A percentile compares a stretch with the other conserved stretches of the same genome.
Evolutionary conservation across 2,113 vertebrate species (phyloP).

Genomic region (Siniperca knerii): DNA sequence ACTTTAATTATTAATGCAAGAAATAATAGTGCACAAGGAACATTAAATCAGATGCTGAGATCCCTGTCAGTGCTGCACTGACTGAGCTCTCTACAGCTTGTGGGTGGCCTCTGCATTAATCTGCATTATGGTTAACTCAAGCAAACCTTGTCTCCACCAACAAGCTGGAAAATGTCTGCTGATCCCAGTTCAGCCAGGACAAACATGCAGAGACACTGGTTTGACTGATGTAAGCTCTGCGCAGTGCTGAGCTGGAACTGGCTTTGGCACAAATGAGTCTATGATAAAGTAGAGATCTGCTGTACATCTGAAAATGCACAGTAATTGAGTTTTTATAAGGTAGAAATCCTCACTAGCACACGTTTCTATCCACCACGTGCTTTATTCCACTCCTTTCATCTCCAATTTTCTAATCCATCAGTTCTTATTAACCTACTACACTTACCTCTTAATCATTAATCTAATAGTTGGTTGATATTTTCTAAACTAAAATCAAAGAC

Average conservation of each 20-base stretch:
- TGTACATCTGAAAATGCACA: slow-evolving; percentile 9
- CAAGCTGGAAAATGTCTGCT: slow-evolving; percentile 44
- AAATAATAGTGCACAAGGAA: not conserved
- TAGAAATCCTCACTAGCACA: not conserved
- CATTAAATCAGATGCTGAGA: not conserved
- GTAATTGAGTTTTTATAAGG: slow-evolving; percentile 19
- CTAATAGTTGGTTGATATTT: not conserved
- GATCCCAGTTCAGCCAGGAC: slow-evolving; percentile 51
- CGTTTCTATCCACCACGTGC: not conserved
- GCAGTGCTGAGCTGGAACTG: slow-evolving; percentile 29
- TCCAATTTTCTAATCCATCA: not conserved
- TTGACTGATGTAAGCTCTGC: slow-evolving; percentile 43
- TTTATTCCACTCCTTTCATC: not conserved
- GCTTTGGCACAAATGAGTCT: slow-evolving; percentile 15
- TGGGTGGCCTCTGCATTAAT: slow-evolving; percentile 49
- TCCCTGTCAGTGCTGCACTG: slow-evolving; percentile 5
- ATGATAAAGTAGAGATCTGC: slow-evolving; percentile 22
- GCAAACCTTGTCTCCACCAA: slow-evolving; percentile 8
- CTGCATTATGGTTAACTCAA: slow-evolving; percentile 57
- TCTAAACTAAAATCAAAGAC: not conserved
- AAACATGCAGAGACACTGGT: slow-evolving; percentile 24
- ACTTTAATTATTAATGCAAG: not conserved
- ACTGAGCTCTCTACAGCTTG: not conserved
- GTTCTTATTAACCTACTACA: too few species aligned
- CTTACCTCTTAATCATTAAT: too few species aligned